Evolutionary conservation across 2,888 invertebrate genomes (phyloP).

Genomic region (Ectemnius cavifrons): DNA sequence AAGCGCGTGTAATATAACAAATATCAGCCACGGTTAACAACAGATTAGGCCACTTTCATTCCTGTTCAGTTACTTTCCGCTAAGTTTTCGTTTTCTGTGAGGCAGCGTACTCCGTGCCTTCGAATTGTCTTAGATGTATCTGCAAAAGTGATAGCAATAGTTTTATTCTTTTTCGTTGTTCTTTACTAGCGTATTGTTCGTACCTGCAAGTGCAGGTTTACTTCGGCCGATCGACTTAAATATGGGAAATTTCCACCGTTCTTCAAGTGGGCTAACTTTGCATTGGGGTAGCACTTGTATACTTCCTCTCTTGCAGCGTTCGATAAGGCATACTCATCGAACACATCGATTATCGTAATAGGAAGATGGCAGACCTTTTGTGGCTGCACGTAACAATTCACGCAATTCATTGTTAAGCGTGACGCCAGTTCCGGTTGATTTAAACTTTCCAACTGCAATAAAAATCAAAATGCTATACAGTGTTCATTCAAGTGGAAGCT

Average conservation of each 20-base stretch:
- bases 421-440: slow-evolving; percentile 91
- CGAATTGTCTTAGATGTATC: slow-evolving; percentile 87
- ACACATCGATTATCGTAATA: slow-evolving; percentile 93
- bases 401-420: slow-evolving; percentile 91
- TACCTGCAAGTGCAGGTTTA: slow-evolving; percentile 92
- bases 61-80: background rate
- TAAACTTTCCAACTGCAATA: slow-evolving; percentile 86
- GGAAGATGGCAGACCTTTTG: slow-evolving; percentile 84
- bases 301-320: slow-evolving; percentile 88
- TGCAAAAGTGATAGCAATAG: slow-evolving; percentile 73
- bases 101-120: slow-evolving; percentile 81
- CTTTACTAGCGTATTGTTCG: too few species aligned
- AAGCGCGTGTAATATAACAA: background rate
- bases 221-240: slow-evolving; percentile 91
- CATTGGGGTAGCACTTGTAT: slow-evolving; percentile 91
- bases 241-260: slow-evolving; percentile 95
- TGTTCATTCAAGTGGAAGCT: background rate
- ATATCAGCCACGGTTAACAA: background rate
- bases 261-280: slow-evolving; percentile 92
- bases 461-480: too few species aligned
- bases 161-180: background rate
- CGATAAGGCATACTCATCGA: slow-evolving; percentile 92
- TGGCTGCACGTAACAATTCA: slow-evolving; percentile 88
- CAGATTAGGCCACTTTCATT: background rate
- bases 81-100: slow-evolving; percentile 76